Percentiles rank a stretch among this genome's conserved stretches.
Evolutionary conservation across 2,113 vertebrate species (phyloP).

Genomic region (Elgaria multicarinata): DNA sequence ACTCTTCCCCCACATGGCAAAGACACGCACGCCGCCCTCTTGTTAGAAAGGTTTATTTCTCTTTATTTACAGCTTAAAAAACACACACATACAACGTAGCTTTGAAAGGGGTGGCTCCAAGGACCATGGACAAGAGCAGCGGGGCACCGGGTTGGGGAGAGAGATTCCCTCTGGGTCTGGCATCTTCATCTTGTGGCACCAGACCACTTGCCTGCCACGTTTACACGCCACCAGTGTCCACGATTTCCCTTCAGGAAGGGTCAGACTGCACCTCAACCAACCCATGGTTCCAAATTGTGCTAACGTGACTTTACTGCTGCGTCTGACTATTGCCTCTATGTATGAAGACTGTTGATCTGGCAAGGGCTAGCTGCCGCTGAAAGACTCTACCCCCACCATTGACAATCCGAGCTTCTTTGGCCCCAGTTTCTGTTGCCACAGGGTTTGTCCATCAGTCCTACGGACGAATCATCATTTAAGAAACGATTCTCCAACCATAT

Average conservation of each 20-base stretch:
- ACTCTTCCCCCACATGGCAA: neutral
- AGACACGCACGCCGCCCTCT: neutral
- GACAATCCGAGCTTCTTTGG: neutral
- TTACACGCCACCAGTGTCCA: neutral
- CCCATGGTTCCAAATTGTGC: neutral
- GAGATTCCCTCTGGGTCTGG: neutral
- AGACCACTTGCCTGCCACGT: neutral
- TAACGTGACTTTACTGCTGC: neutral
- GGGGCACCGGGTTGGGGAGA: neutral
- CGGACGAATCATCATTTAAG: neutral
- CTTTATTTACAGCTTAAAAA: slow-evolving; percentile 30
- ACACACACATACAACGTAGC: neutral
- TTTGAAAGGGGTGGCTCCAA: neutral
- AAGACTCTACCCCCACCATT: neutral
- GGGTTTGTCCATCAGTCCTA: neutral
- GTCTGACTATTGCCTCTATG: neutral
- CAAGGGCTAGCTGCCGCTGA: neutral
- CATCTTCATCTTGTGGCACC: neutral
- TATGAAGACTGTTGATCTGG: too few relatives aligned
- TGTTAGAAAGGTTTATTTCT: slow-evolving; percentile 31
- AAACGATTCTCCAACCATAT: neutral
- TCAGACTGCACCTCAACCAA: too few relatives aligned
- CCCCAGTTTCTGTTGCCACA: neutral
- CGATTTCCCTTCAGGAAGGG: neutral
- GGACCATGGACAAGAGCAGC: neutral